Evolutionary conservation across 2,888 invertebrate genomes (phyloP), one percentile per base, ranked within the genome.

Genomic region (Netelia inedita): DNA sequence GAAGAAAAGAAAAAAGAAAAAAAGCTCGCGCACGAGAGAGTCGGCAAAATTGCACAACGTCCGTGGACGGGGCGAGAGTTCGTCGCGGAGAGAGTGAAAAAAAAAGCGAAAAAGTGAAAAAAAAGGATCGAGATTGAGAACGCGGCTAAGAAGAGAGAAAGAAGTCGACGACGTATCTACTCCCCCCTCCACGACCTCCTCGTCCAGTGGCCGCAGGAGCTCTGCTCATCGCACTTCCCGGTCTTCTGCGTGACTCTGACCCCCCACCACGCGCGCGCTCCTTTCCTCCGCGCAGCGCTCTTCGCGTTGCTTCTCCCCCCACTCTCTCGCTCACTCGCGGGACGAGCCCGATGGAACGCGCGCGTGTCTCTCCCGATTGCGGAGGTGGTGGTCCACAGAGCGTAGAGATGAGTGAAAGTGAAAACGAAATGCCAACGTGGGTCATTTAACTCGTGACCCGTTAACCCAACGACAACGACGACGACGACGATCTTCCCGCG

Each of bases 391-490:
- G 71, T 71, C 63, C 71, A 63, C 21, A 5, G 46, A 72, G 72
- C 71, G 46, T 41, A 86, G 86, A 91, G 92, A 92, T 93, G 90
- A 92, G 93, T 93, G 93, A 94, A 94, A 94, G 93, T 93, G 91
- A 93, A 91, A 92, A 91, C 88, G 89, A 92, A 92, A 93, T 93
- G 93, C 92, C 93, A 93, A 85, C 91, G 63, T 90, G 91, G 93
- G 93, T 94, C 93, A 91, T 93, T 93, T 93, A 93, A 93, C 93
- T 94, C 92, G 88, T 93, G 93, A 93, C 93, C 93, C 89, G 91
- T 86, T 90, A 92, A 92, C 91, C 91, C 89, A 87, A 88, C 88
- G 86, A 87, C 86, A 59, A 35, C 35, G 63, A 82, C 35, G 79
- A 3, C 3, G 28, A 28, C 88, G 79, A 75, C 55, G 66, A 73